Conservation (phyloP, 2,888 invertebrate species). For the Lithophane socia region DNA sequence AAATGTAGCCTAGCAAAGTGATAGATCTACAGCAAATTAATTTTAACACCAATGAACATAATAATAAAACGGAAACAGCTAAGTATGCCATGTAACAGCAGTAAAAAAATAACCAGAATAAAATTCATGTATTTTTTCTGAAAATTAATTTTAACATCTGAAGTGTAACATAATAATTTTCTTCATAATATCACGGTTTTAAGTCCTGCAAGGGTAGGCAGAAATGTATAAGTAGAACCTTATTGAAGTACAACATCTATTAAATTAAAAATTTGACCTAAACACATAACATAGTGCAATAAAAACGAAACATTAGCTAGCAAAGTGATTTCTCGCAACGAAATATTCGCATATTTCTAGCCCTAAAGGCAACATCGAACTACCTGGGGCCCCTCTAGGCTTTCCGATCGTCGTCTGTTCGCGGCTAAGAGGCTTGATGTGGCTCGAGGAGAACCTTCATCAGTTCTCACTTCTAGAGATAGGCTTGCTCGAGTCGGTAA, state of each 20-base stretch:
- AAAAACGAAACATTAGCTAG: constrained; percentile 9
- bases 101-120: not conserved
- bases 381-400: constrained; percentile 91
- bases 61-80: not conserved
- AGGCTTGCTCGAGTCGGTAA: constrained; percentile 91
- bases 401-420: constrained; percentile 90
- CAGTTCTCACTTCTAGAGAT: constrained; percentile 91
- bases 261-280: constrained; percentile 11
- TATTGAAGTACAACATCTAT: constrained; percentile 5
- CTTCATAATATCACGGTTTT: not conserved
- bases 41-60: constrained; percentile 2
- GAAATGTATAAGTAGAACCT: not conserved
- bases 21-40: constrained; percentile 27
- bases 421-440: constrained; percentile 86
- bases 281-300: constrained; percentile 35
- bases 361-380: constrained; percentile 66
- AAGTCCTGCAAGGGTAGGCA: not conserved
- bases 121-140: not conserved
- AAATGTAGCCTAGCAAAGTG: constrained; percentile 8
- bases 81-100: not conserved
- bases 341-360: constrained; percentile 6
- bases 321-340: constrained; percentile 20
- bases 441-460: constrained; percentile 83
- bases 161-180: not conserved
- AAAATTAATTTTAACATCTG: not conserved